Base-by-base conservation (phyloP, 2,888 invertebrate species). In the Lydus trimaculatus region DNA sequence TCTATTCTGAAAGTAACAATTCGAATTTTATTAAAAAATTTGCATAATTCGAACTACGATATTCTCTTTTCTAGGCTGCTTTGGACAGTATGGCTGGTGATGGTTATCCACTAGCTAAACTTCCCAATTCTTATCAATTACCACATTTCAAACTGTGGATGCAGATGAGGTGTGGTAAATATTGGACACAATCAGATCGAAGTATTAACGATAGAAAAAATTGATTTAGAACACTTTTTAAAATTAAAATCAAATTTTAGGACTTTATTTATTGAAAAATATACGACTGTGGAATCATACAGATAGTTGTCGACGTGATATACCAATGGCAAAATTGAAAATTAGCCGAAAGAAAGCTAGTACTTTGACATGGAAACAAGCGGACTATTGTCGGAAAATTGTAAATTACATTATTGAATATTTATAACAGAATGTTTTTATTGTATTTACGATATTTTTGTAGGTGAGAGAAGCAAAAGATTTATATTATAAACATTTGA, bases 111-210 rank as follows among this genome's bases (percentile, higher is more conserved):
- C 71, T 85, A 17, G 85, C 85, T 1, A 81, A 80, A 66, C 76
- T 85, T 58, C 85, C 85, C 1, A 78, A 84, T 17, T 77, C 78
- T 28, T 73, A 84, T 65, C 81, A 78, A 70, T 74, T 85, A 33
- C 85, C 85, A 0, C 81, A 83, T 70, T 85, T 85, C 65, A 79
- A 79, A 73, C 71, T 84, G 9, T 85, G 85, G 85, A 77, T 84
- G 78, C 75, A 82, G 48, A 68, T 81, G 62, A 76, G 85, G 63
- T 78, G 78, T 65, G 77, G 79, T 7, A 78, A 76, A 72, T 77
- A 65, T 65, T 81, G 82, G 79, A 79, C 77, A 1, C 75, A 74
- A 67, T 70, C 76, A 63, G 80, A 81, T 17, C 74, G 75, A 77
- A 58, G 79, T 75, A 28, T 28, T 63, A 31, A 63, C 4, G 15